Percentiles rank a stretch among this genome's conserved stretches.
Conservation (phyloP, 35 echinoderm and acorn worm genomes). For the Amphiura filiformis region DNA sequence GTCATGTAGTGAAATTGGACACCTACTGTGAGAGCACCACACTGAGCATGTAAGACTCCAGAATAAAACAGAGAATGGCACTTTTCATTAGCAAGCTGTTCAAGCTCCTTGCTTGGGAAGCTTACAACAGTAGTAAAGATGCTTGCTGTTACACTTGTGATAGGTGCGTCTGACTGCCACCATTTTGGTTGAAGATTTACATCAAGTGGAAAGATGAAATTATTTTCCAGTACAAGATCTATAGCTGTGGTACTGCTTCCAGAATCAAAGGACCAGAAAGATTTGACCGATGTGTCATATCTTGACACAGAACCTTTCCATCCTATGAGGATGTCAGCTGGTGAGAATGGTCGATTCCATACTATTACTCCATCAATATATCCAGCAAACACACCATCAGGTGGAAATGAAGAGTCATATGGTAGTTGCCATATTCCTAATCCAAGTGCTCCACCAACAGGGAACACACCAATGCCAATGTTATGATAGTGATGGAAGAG, state of each 20-base stretch:
- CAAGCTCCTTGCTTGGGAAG: constrained; percentile 26
- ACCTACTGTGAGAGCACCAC: constrained; percentile 24
- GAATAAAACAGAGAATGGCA: constrained; percentile 45
- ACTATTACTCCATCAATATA: constrained; percentile 48
- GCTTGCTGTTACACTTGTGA: constrained; percentile 8
- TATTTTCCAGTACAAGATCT: constrained; percentile 37
- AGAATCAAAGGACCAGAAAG: constrained; percentile 52
- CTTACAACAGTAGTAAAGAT: constrained; percentile 37
- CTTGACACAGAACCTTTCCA: constrained; percentile 30
- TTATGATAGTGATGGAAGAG: constrained; percentile 27
- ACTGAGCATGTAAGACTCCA: constrained; percentile 44
- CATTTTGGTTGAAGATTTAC: constrained; percentile 39
- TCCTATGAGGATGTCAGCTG: constrained; percentile 44
- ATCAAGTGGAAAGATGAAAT: constrained; percentile 50
- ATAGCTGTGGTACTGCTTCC: constrained; percentile 34
- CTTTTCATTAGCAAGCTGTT: constrained; percentile 18
- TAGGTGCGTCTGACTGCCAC: constrained; percentile 38
- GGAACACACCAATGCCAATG: constrained; percentile 32
- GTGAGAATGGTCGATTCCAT: constrained; percentile 43
- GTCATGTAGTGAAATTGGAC: constrained; percentile 63
- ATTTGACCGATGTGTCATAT: constrained; percentile 32
- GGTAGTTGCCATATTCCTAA: constrained; percentile 84
- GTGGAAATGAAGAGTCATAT: constrained; percentile 35
- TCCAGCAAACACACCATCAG: constrained; percentile 51
- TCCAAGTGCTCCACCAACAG: constrained; percentile 48